Evolutionary conservation across 64 coral and sea anemone species (phyloP).

Genomic region (Platygyra sinensis): DNA sequence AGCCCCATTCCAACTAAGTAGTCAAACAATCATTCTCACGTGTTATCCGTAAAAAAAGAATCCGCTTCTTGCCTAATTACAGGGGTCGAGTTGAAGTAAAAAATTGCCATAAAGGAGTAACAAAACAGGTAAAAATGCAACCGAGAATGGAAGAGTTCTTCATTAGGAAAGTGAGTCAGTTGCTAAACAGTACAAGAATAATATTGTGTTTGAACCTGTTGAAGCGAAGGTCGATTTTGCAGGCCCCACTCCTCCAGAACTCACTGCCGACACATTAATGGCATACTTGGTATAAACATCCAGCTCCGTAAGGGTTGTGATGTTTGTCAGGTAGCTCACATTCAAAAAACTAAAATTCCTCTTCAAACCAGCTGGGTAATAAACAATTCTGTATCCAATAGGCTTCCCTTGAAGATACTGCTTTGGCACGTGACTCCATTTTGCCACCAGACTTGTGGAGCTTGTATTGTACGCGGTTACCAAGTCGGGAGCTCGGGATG

Average conservation of each 20-base stretch:
- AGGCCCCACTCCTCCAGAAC: constrained; percentile 4
- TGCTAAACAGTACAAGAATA: no score
- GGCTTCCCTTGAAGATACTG: background rate
- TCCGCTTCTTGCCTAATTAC: no score
- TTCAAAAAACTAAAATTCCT: background rate
- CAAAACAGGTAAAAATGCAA: no score
- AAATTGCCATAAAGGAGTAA: no score
- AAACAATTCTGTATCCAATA: background rate
- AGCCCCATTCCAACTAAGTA: no score
- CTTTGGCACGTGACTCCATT: background rate
- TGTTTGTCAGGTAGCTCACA: background rate
- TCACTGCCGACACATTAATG: constrained; percentile 24
- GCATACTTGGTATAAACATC: background rate
- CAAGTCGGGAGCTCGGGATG: background rate
- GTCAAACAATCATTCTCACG: no score
- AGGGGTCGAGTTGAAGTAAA: no score
- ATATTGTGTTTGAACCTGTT: background rate
- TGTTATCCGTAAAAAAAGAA: no score
- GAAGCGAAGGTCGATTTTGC: background rate
- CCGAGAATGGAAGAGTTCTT: no score
- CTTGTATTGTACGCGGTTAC: background rate
- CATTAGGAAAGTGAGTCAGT: no score
- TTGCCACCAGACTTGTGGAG: background rate
- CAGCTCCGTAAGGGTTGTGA: background rate
- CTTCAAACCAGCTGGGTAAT: background rate